Base-by-base conservation (phyloP, 2,888 invertebrate species). In the Galeopsomyia nigrocyanea region DNA sequence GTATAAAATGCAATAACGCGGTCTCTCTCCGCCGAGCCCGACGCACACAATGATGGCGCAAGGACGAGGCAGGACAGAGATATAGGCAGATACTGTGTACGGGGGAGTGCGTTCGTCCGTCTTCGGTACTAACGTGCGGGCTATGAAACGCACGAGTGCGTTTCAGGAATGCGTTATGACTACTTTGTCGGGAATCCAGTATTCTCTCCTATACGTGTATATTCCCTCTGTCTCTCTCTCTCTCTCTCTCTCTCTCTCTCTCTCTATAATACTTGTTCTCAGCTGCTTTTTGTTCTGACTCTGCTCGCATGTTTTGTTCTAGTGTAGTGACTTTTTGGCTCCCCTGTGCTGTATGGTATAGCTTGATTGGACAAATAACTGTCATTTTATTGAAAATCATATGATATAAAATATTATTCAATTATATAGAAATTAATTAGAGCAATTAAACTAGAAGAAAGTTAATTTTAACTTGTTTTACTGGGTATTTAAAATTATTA, bases 131-230 rank as follows among this genome's bases (percentile, higher is more conserved):
- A 82, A 83, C 82, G 79, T 82, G 83, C 81, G 82, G 80, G 80
- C 78, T 71, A 78, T 79, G 78, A 50, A 78, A 79, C 80, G 79
- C 82, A 75, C 78, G 82, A 83, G 83, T 82, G 83, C 83, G 81
- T 81, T 79, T 76, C 80, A 81, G 84, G 83, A 84, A 84, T 84
- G 81, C 80, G 80, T 80, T 82, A 83, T 83, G 83, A 84, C 83
- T 84, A 82, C 82, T 83, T 83, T 82, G 83, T 79, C 78, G 79
- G 80, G 83, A 82, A 83, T 83, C 80, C 80, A 78, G 78, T 79
- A 79, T 76, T n/a, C 76, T 73, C 69, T 78, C 46, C 58, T 66
- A 71, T 57, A 55, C 39, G 13, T 13, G 53, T 66, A 71, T 57
- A 55, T 51, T 39, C 26, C 39, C 58, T 50, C 26, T 65, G 31